Base-by-base conservation (phyloP, 2,797 vertebrate species). In the Clamator glandarius region DNA sequence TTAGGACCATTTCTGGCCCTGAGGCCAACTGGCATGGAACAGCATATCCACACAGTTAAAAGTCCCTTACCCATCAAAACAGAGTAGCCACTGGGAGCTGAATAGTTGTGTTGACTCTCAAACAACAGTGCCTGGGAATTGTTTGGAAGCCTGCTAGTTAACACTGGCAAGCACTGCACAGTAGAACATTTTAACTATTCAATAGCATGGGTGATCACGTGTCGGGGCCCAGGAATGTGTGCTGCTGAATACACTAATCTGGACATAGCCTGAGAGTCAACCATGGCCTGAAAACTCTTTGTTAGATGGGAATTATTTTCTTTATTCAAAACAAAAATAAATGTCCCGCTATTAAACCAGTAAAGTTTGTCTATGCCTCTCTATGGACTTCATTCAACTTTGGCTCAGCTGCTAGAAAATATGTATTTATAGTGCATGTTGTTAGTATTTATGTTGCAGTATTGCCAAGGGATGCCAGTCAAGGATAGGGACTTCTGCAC, bases 121-220 rank as follows among this genome's bases (percentile, higher is more conserved):
- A n/a, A 84, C 55, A 87, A 54, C 2, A 1, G 5, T 57, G 70
- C 35, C 74, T 70, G 67, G 93, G 83, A 95, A 87, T 75, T 79
- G 73, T 78, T 84, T 86, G 83, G 89, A 91, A 90, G 62, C 35
- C 85, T 72, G 46, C 29, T 87, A 41, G 61, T 94, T 94, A 68
- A 74, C 54, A 51, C 57, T 3, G 12, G 83, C 59, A 80, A 87
- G 74, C 52, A 50, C 76, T 73, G 48, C 90, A 96, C 67, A 69
- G 11, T 62, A 73, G 83, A 92, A 82, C 28, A 76, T 79, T 95
- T 88, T 92, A 86, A 92, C 90, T 90, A 42, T 92, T 95, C 75
- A 44, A 15, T 39, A 82, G 63, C 81, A 19, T 6, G 17, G 70
- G 78, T 57, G 63, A 39, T 24, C 69, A 26, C 61, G 88, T 76